These are phyloP conservation scores for Macropodus opercularis DNA, from an alignment of 2,797 vertebrate genomes.

Conservation along the genomic window DNA sequence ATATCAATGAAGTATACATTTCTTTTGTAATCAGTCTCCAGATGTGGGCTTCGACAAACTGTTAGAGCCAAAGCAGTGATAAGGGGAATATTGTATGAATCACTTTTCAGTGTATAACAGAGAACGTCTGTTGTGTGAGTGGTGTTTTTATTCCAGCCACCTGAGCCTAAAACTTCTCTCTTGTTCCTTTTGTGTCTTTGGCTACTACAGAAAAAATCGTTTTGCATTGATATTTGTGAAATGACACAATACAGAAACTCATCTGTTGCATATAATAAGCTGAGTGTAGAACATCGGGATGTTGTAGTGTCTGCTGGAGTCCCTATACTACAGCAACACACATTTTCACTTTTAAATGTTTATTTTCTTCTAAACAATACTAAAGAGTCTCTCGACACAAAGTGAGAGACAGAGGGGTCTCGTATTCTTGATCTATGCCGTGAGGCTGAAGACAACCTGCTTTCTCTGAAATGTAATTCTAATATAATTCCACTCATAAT, in stretches of 20 bases:
- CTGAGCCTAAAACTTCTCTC: constrained; percentile 44
- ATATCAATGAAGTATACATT: constrained; percentile 59
- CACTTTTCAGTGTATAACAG: constrained; percentile 58
- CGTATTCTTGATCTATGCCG: not conserved
- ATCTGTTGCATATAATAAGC: not conserved
- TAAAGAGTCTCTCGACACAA: constrained; percentile 39
- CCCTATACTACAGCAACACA: not conserved
- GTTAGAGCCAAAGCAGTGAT: constrained; percentile 48
- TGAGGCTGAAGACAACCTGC: not conserved
- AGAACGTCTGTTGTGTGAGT: constrained; percentile 52
- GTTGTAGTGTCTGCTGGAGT: constrained; percentile 2
- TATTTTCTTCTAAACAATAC: constrained; percentile 45
- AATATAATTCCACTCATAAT: not conserved
- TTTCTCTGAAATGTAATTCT: not conserved
- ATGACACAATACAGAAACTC: not conserved
- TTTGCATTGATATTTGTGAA: not conserved
- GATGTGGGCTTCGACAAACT: constrained; percentile 68
- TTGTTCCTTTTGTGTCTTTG: constrained; percentile 9
- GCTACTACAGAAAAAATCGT: constrained; percentile 1
- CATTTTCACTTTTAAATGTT: constrained; percentile 40
- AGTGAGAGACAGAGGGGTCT: not conserved
- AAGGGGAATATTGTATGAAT: constrained; percentile 66
- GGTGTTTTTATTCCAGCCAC: constrained; percentile 66
- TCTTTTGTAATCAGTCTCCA: constrained; percentile 72
- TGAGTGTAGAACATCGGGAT: constrained; percentile 3